Evolutionary conservation across 1,140 invertebrate genomes (phyloP).

Genomic region (Drosophila aff.): DNA sequence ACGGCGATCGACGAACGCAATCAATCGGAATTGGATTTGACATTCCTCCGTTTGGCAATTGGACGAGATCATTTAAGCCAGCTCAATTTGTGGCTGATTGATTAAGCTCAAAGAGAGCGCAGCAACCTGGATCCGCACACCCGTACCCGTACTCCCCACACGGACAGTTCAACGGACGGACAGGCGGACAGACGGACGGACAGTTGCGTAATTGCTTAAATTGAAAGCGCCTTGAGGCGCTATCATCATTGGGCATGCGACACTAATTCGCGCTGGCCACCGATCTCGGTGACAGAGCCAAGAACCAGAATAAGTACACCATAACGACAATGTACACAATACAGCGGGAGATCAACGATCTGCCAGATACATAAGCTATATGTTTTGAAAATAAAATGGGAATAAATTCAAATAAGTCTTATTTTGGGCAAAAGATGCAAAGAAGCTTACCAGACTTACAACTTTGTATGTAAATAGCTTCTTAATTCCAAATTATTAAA

Average conservation of each 20-base stretch:
- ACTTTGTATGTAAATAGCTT: neutral
- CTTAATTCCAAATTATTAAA: neutral
- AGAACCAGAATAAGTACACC: conserved; percentile 11
- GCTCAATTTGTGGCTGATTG: conserved; percentile 60
- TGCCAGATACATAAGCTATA: neutral
- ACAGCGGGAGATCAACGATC: conserved; percentile 7
- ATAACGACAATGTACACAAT: neutral
- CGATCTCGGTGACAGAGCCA: conserved; percentile 42
- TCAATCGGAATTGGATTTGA: conserved; percentile 73
- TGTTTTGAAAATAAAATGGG: neutral
- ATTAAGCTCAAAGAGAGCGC: conserved; percentile 58
- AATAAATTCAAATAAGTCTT: neutral
- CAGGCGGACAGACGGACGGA: conserved; percentile 9
- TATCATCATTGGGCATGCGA: conserved; percentile 76
- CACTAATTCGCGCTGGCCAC: conserved; percentile 58
- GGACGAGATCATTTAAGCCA: conserved; percentile 69
- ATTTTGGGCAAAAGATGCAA: neutral
- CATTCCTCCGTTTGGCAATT: conserved; percentile 65
- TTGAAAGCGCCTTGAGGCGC: conserved; percentile 80
- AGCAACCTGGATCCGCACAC: conserved; percentile 33
- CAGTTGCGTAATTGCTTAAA: conserved; percentile 76
- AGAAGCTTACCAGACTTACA: too few species aligned
- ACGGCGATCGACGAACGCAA: conserved; percentile 31
- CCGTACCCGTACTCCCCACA: conserved; percentile 1
- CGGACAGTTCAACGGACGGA: conserved; percentile 23